Conservation (phyloP, 2,888 invertebrate species). For the Nemapogon koenigi region DNA sequence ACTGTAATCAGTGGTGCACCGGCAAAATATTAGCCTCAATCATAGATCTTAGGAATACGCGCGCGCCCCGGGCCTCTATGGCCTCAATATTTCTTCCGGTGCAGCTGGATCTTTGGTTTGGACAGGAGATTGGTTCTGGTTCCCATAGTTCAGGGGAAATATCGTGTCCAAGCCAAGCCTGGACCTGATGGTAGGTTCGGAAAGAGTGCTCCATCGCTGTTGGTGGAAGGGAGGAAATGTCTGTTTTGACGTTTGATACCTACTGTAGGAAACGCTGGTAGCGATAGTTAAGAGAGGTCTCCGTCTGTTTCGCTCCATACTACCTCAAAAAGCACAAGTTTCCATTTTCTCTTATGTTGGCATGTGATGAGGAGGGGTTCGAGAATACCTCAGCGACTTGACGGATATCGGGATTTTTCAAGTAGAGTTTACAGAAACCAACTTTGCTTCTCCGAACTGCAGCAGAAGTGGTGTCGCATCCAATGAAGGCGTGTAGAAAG, state of each 20-base stretch:
- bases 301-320: slow-evolving; percentile 6
- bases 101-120: background rate
- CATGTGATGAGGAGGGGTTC: slow-evolving; percentile 6
- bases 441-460: background rate
- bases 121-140: background rate
- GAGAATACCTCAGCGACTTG: slow-evolving; percentile 2
- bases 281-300: slow-evolving; percentile 9
- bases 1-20: background rate
- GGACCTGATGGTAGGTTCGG: slow-evolving; percentile 8
- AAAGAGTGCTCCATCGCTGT: slow-evolving; percentile 6
- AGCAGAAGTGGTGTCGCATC: background rate
- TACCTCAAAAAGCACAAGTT: slow-evolving; percentile 6
- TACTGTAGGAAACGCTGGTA: slow-evolving; percentile 3
- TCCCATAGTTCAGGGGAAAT: slow-evolving; percentile 1
- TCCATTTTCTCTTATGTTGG: slow-evolving; percentile 5
- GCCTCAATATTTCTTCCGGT: background rate
- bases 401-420: background rate
- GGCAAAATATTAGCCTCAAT: background rate
- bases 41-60: too few relatives aligned
- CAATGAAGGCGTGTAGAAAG: background rate
- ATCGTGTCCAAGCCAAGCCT: slow-evolving; percentile 7
- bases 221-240: background rate
- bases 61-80: too few relatives aligned
- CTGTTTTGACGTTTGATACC: slow-evolving; percentile 4
- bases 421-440: background rate